phyloP scores from a whole-genome alignment of 2,888 invertebrate genomes.

The Chymomyza amoena region DNA sequence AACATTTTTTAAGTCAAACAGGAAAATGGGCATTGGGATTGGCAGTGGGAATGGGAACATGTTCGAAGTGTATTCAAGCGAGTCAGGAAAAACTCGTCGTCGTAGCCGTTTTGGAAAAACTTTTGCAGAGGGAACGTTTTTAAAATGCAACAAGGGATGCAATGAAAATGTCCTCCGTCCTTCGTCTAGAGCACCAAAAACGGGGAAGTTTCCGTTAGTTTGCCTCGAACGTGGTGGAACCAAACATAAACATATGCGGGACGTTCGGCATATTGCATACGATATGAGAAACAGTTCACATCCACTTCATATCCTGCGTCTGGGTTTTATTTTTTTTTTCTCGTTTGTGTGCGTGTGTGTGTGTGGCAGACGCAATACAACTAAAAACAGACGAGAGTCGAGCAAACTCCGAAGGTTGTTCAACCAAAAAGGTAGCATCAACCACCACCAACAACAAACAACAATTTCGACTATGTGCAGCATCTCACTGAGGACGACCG shows the following conservation, averaged over 20 bases:
- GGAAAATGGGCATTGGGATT: slow-evolving; percentile 27
- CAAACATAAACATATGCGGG: slow-evolving; percentile 62
- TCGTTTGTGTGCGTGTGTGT: slow-evolving; percentile 32
- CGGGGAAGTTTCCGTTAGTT: background rate
- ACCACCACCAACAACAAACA: slow-evolving; percentile 31
- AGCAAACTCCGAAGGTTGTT: slow-evolving; percentile 48
- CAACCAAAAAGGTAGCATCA: slow-evolving; percentile 43
- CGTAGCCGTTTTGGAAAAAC: slow-evolving; percentile 42
- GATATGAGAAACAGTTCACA: slow-evolving; percentile 2
- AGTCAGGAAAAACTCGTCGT: background rate
- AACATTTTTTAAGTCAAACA: slow-evolving; percentile 60
- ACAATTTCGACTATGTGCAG: slow-evolving; percentile 18
- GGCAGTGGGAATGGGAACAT: slow-evolving; percentile 12
- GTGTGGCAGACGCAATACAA: slow-evolving; percentile 60
- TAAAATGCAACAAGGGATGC: slow-evolving; percentile 4
- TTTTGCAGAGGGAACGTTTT: slow-evolving; percentile 46
- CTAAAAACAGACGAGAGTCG: slow-evolving; percentile 58
- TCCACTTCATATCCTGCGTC: slow-evolving; percentile 43
- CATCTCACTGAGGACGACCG: background rate
- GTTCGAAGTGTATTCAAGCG: background rate
- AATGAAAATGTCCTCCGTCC: background rate
- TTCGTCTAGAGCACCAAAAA: background rate
- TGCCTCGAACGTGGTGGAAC: slow-evolving; percentile 28
- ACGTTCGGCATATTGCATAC: slow-evolving; percentile 25
- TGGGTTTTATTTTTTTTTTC: background rate